These are phyloP conservation scores for Pipra filicauda DNA, from an alignment of 2,113 vertebrate genomes.

Conservation along the genomic window DNA sequence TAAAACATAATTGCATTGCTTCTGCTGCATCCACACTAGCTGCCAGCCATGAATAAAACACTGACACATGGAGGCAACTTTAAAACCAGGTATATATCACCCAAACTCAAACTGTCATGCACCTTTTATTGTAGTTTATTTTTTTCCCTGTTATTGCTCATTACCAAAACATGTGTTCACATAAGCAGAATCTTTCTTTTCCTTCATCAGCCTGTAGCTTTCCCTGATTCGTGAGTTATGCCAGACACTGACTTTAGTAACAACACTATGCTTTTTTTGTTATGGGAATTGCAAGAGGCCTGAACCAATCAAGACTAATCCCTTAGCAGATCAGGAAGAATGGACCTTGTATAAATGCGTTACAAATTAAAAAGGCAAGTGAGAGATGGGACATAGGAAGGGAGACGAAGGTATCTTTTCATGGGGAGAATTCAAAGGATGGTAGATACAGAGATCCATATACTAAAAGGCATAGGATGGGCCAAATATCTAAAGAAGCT, in stretches of 20 bases:
- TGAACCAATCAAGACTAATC: neutral
- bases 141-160: neutral
- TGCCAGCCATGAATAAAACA: slow-evolving; percentile 3
- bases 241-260: neutral
- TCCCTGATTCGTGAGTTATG: neutral
- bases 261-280: neutral
- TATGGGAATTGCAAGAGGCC: neutral
- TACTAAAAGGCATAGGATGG: neutral
- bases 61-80: neutral
- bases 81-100: slow-evolving; percentile 18
- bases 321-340: neutral
- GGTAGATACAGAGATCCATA: rapidly evolving
- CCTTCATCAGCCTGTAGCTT: neutral
- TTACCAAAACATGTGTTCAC: neutral
- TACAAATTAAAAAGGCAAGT: neutral
- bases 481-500: neutral
- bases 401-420: neutral
- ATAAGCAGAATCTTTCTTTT: neutral
- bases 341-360: neutral
- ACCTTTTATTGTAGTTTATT: slow-evolving; percentile 19
- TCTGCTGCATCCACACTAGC: neutral
- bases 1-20: slow-evolving; percentile 1
- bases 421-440: neutral
- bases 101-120: neutral
- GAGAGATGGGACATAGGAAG: neutral